Percentiles rank a stretch among this genome's conserved stretches.
These are phyloP conservation scores for Osmerus mordax DNA, from an alignment of 2,113 vertebrate genomes.

Conservation along the genomic window DNA sequence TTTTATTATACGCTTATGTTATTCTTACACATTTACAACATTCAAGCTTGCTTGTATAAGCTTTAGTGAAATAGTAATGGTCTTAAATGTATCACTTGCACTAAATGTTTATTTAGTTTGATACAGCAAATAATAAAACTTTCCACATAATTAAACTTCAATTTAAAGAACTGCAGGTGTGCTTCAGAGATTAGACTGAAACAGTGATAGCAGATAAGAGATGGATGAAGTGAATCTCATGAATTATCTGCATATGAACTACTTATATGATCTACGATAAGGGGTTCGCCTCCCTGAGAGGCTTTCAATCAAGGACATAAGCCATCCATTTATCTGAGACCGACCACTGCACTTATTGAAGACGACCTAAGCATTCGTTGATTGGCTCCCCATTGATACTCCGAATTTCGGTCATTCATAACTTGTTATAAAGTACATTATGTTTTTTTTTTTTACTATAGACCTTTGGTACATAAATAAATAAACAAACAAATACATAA, in stretches of 20 bases:
- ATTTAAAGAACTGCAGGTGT: neutral
- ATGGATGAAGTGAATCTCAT: neutral
- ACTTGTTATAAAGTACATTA: no score
- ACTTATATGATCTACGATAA: constrained; percentile 2
- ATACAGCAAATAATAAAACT: constrained; percentile 9
- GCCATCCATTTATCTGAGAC: neutral
- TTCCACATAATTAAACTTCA: neutral
- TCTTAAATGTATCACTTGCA: neutral
- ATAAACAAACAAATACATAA: neutral
- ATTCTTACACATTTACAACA: no score
- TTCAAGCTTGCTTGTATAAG: no score
- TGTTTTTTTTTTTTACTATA: no score
- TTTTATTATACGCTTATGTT: no score
- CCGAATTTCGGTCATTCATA: neutral
- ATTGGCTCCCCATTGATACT: no score
- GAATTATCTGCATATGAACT: constrained; percentile 3
- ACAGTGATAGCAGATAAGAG: neutral
- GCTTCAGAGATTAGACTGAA: neutral
- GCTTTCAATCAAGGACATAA: neutral
- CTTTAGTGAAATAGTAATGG: no score
- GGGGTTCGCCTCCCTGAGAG: neutral
- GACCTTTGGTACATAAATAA: no score
- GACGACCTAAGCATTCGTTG: neutral
- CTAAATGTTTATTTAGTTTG: neutral
- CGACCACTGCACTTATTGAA: neutral